Evolutionary conservation across 2,113 vertebrate species (phyloP).

Genomic region (Panthera tigris): DNA sequence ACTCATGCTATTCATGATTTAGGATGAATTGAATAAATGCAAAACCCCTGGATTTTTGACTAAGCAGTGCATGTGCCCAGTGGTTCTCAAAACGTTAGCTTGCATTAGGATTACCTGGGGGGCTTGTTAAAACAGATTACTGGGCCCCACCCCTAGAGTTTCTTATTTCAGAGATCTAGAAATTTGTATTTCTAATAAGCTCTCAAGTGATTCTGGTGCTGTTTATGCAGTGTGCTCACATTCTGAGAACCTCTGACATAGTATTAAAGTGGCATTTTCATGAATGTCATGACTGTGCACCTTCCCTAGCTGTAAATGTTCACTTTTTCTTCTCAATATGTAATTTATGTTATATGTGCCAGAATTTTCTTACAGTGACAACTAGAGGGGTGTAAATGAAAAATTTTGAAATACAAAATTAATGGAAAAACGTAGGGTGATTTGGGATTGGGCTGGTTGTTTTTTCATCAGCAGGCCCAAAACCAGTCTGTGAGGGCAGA

Average conservation of each 20-base stretch:
- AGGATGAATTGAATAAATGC: neutral
- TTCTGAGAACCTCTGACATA: neutral
- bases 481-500: neutral
- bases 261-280: neutral
- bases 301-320: neutral
- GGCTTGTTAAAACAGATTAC: neutral
- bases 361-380: neutral
- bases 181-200: neutral
- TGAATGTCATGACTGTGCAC: neutral
- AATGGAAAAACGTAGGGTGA: neutral
- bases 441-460: neutral
- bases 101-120: neutral
- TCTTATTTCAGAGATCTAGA: neutral
- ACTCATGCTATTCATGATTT: neutral
- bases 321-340: neutral
- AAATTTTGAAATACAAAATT: constrained; percentile 26
- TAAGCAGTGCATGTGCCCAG: neutral
- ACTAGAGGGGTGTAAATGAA: neutral
- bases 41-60: neutral
- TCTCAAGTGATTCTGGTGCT: neutral
- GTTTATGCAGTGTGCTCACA: neutral
- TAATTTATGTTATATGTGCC: neutral
- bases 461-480: neutral
- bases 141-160: neutral
- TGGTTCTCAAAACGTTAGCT: neutral